Base-by-base conservation (phyloP, 1,140 invertebrate genomes). In the Euglossa dilemma region DNA sequence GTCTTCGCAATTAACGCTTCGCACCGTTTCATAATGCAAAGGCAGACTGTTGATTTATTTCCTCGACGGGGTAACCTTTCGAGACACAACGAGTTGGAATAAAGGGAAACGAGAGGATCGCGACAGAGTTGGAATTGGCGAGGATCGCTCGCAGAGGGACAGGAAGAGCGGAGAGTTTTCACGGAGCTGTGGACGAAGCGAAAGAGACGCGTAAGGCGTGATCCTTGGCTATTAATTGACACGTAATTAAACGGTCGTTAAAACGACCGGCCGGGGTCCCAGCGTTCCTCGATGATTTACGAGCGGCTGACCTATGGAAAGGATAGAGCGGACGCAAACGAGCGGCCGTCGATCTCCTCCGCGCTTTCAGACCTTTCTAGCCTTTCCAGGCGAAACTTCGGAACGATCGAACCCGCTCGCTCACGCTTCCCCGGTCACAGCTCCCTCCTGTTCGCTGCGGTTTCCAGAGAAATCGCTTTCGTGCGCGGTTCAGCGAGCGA, bases 171-270 rank as follows among this genome's bases (percentile, higher is more conserved):
- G 64, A n/a, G 66, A 36, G 23, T 57, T 73, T 20, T 56, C 28
- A 18, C 43, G 72, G 9, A 20, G 12, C 20, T 43, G 16, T 2
- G 7, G 16, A 28, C 20, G 64, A 2, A 66, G 14, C 52, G 50
- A 36, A 71, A 25, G 1, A 66, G 9, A 11, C 28, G 54, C 57
- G 6, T 66, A 57, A 67, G 57, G n/a, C 20, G 59, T 25, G 16
- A 8, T 50, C 50, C 18, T 2, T 18, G 52, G 12, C 50, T 43
- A 72, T 57, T 45, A 88, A 89, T 91, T 70, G 84, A 88, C 80
- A 66, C 59, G 83, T 86, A 85, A 91, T 89, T 89, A 87, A 87
- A 84, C 66, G 77, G 52, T 86, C 85, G 87, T 90, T 67, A n/a
- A 45, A 67, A 45, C 71, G 81, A 85, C 67, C 77, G 71, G 78